phyloP scores from a whole-genome alignment of 2,888 invertebrate genomes.

The Stegana nigrithorax region DNA sequence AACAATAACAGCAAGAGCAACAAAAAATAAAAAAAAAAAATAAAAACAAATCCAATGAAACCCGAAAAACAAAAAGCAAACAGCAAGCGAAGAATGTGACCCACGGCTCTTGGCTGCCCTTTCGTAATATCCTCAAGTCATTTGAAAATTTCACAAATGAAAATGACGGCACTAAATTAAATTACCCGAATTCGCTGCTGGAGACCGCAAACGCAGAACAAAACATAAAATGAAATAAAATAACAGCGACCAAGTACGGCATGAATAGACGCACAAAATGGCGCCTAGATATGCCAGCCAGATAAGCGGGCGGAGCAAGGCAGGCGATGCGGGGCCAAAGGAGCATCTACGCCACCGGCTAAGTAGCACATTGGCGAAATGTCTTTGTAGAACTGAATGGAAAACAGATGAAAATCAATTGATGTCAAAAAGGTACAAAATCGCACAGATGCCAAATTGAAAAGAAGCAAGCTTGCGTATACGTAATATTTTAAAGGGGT shows the following conservation, averaged over 20 bases:
- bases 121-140: slow-evolving; percentile 12
- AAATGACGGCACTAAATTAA: slow-evolving; percentile 57
- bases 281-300: neutral
- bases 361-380: too few relatives aligned
- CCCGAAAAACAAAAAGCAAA: slow-evolving; percentile 28
- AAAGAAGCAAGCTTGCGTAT: too few relatives aligned
- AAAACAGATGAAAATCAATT: too few relatives aligned
- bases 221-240: slow-evolving; percentile 19
- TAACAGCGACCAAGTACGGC: too few relatives aligned
- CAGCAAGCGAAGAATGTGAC: neutral
- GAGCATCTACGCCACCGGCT: too few relatives aligned
- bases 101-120: neutral
- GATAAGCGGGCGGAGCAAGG: neutral
- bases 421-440: too few relatives aligned
- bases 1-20: neutral
- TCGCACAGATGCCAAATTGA: too few relatives aligned
- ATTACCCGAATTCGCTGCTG: slow-evolving; percentile 40
- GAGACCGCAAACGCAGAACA: slow-evolving; percentile 40
- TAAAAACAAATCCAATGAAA: neutral
- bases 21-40: too few relatives aligned
- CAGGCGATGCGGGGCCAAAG: too few relatives aligned
- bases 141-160: slow-evolving; percentile 51
- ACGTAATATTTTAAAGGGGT: too few relatives aligned
- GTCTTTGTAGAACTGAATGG: too few relatives aligned
- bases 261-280: neutral